Evolutionary conservation across 2,797 vertebrate genomes (phyloP).

Genomic region (Gymnopithys bicolor): DNA sequence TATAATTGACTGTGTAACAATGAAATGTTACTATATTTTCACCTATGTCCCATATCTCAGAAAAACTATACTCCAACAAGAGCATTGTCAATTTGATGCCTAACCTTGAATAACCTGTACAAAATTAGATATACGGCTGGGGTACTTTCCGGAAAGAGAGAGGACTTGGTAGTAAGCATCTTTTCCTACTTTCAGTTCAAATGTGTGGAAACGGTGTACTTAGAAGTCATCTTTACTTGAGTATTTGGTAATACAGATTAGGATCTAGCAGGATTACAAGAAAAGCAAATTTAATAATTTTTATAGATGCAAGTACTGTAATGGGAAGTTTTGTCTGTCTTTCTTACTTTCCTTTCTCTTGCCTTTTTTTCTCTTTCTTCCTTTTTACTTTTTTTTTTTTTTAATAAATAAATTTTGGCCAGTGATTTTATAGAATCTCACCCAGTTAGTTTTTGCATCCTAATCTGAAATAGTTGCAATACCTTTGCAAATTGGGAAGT

Average conservation of each 20-base stretch:
- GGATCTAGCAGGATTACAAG: neutral
- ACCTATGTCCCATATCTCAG: accelerated
- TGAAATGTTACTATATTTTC: neutral
- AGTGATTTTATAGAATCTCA: neutral
- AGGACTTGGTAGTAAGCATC: neutral
- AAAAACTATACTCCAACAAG: neutral
- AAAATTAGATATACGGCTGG: neutral
- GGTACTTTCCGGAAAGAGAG: neutral
- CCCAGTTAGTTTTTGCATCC: neutral
- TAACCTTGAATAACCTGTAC: neutral
- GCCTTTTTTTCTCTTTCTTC: too few species aligned
- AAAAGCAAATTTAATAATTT: neutral
- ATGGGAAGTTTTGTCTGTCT: neutral
- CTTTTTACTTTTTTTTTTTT: too few species aligned
- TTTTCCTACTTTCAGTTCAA: neutral
- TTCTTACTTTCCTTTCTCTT: accelerated
- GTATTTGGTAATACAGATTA: neutral
- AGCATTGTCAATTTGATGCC: neutral
- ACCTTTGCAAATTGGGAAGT: neutral
- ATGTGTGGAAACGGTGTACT: neutral
- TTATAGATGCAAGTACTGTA: neutral
- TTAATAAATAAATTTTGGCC: neutral
- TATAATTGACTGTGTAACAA: neutral
- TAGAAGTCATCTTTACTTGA: neutral
- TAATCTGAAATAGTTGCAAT: neutral